Evolutionary conservation across 2,113 vertebrate genomes (phyloP), one percentile per base, ranked within the genome.

Genomic region (Ammodytes marinus): DNA sequence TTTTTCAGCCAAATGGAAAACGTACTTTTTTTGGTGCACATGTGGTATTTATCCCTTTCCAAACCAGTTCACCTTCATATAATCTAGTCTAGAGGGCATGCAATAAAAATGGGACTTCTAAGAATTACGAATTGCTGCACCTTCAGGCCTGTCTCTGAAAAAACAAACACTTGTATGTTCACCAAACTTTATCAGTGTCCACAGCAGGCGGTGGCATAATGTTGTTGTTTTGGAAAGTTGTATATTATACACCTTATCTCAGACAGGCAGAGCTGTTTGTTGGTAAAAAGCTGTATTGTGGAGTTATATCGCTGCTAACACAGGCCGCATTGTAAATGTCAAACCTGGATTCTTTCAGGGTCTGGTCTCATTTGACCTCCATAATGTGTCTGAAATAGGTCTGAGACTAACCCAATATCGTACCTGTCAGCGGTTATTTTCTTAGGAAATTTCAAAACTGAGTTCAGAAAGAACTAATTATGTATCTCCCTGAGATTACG

Each of bases 211-310:
- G 70, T 12, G 35, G 4, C 40, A 9, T 77, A 15, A 27, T 59
- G 40, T 42, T 8, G 47, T 83, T 77, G 61, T 72, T 79, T 61
- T 67, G 52, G 63, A 40, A 19, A 57, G 67, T 54, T 61, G 27
- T 19, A 27, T 3, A 66, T 35, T 19, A 61, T 54, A 9, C 14
- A 47, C 46, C 66, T 89, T 83, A 92, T 89, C 86, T 86, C 67
- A 52, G 17, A 47, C 80, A 6, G 57, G 59, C 88, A 87, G 80
- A 70, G 61, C 77, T 54, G 47, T 7, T 46, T 69, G 39, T 70
- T 13, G 63, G 52, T n/a, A 27, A 37, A 27, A 57, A 59, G 43
- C 75, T 46, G 61, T 58, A 77, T 2, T 40, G 64, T 65, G 40
- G 39, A 43, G 46, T 9, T 27, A 2, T 53, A 58, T 78, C 45